Percentiles rank a stretch among this genome's conserved stretches.
These are phyloP conservation scores for Gracilinanus agilis DNA, from an alignment of 2,113 vertebrate genomes.

Conservation along the genomic window DNA sequence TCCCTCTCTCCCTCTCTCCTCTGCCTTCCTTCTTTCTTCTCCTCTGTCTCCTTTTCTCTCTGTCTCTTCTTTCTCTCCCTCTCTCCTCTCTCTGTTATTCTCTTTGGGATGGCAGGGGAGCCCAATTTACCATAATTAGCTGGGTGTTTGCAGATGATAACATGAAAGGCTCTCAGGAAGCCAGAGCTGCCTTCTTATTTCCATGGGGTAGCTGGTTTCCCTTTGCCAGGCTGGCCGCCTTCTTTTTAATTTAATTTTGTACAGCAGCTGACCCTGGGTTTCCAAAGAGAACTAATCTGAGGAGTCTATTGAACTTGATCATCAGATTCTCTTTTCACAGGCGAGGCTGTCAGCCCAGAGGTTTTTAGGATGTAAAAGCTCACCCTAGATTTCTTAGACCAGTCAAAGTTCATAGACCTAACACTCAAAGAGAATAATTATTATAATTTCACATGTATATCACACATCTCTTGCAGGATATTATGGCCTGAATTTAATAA, in stretches of 20 bases:
- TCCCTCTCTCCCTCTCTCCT: no score
- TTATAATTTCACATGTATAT: slow-evolving; percentile 57
- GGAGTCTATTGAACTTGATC: neutral
- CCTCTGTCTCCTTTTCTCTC: no score
- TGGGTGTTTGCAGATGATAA: neutral
- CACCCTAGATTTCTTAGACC: slow-evolving; percentile 20
- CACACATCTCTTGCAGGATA: slow-evolving; percentile 30
- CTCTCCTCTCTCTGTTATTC: neutral
- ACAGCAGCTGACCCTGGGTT: neutral
- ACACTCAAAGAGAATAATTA: slow-evolving; percentile 48
- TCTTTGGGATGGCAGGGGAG: neutral
- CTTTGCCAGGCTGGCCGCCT: neutral
- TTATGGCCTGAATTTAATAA: slow-evolving; percentile 48
- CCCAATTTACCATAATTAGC: slow-evolving; percentile 6
- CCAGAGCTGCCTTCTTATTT: neutral
- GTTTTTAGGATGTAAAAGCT: neutral
- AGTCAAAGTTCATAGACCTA: slow-evolving; percentile 47
- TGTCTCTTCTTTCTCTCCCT: no score
- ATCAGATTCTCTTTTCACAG: neutral
- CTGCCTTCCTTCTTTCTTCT: no score
- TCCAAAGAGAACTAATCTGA: slow-evolving; percentile 18
- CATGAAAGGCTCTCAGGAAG: slow-evolving; percentile 9
- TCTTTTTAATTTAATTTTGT: slow-evolving; percentile 18
- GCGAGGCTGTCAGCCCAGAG: neutral
- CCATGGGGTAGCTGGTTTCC: neutral